Conservation (phyloP, 2,888 invertebrate genomes). For the Agrochola lychnidis region DNA sequence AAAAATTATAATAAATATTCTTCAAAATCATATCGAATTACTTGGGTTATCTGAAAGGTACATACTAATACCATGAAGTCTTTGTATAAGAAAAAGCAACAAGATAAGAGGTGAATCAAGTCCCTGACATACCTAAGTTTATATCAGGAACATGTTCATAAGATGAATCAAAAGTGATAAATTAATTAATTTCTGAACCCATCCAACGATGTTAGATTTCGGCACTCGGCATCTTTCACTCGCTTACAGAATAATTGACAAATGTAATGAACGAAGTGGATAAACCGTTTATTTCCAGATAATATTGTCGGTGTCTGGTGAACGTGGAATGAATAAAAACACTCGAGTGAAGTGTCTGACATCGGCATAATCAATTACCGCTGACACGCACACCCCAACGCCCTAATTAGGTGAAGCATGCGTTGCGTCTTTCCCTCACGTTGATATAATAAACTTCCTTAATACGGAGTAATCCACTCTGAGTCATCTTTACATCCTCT, state of each 20-base stretch:
- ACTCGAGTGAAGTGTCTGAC: neutral
- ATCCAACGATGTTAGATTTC: neutral
- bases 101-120: neutral
- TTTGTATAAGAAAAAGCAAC: neutral
- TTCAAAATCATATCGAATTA: neutral
- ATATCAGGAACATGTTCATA: neutral
- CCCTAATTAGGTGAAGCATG: no score
- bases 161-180: neutral
- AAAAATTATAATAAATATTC: neutral
- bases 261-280: neutral
- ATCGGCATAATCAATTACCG: neutral
- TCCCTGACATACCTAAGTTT: neutral
- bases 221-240: neutral
- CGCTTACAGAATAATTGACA: neutral
- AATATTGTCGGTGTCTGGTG: neutral
- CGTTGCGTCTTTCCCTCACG: no score
- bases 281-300: neutral
- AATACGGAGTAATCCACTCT: no score
- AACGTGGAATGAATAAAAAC: neutral
- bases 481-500: no score
- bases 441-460: no score
- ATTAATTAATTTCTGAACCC: neutral
- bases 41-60: neutral
- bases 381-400: no score
- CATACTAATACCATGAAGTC: neutral